Conservation (phyloP, 1,140 invertebrate genomes). For the Scylla paramamosain region DNA sequence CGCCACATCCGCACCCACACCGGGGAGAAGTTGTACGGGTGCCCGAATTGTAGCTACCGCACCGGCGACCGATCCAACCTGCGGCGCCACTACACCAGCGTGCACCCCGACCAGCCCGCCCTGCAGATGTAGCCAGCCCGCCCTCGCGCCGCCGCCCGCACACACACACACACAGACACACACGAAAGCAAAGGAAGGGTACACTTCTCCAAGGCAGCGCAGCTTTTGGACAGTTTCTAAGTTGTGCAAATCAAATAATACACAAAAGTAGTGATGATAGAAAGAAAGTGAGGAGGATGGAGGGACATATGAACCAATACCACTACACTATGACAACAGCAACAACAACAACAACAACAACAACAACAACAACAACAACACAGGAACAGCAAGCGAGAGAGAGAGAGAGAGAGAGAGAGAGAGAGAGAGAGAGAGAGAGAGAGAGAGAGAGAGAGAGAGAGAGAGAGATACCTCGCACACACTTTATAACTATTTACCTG, state of each 20-base stretch:
- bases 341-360: no score
- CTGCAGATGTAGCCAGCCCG: constrained; percentile 53
- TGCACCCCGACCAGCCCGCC: constrained; percentile 72
- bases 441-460: no score
- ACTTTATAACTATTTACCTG: background rate
- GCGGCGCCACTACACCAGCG: constrained; percentile 67
- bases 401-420: no score
- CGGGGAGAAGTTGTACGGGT: constrained; percentile 73
- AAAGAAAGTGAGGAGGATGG: background rate
- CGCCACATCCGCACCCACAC: constrained; percentile 76
- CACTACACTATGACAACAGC: no score
- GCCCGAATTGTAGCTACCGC: constrained; percentile 72
- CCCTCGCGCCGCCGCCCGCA: background rate
- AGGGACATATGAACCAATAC: no score
- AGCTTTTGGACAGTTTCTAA: no score
- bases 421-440: no score
- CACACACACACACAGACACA: background rate
- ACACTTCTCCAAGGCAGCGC: no score
- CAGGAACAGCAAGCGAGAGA: no score
- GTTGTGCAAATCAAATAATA: no score
- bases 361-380: no score
- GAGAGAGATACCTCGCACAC: no score
- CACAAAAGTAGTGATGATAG: background rate
- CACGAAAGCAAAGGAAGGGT: background rate
- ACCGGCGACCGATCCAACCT: constrained; percentile 76